A percentile compares a stretch with the other conserved stretches of the same genome.
Conservation (phyloP, 2,113 vertebrate species). For the Hepsetus odoe region DNA sequence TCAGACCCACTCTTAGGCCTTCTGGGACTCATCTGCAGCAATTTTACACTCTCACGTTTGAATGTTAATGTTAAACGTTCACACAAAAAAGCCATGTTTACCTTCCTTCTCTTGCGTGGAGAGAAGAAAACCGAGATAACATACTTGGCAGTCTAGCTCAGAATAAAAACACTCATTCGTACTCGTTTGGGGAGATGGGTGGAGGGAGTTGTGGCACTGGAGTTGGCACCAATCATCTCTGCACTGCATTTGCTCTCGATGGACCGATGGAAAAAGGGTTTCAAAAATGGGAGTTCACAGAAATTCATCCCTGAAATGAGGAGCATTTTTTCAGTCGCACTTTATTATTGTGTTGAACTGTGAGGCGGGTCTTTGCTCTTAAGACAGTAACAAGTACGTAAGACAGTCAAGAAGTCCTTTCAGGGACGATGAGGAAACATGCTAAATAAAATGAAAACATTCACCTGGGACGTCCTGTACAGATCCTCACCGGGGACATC, state of each 20-base stretch:
- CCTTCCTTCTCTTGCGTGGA: slow-evolving; percentile 66
- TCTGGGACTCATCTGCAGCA: slow-evolving; percentile 60
- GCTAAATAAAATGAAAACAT: too few species aligned
- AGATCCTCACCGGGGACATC: too few species aligned
- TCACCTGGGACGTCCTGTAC: too few species aligned
- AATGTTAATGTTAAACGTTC: slow-evolving; percentile 43
- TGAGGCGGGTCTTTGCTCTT: too few species aligned
- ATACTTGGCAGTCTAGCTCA: slow-evolving; percentile 73
- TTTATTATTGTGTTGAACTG: too few species aligned
- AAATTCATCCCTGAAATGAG: too few species aligned
- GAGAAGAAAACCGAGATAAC: slow-evolving; percentile 69
- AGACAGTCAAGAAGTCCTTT: too few species aligned
- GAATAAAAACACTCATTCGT: slow-evolving; percentile 78
- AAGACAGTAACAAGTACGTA: too few species aligned
- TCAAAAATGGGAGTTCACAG: too few species aligned
- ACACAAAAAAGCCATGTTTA: slow-evolving; percentile 65
- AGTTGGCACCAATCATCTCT: slow-evolving; percentile 20
- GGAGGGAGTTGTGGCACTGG: slow-evolving; percentile 60
- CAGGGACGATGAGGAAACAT: too few species aligned
- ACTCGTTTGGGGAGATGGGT: slow-evolving; percentile 68
- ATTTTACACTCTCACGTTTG: slow-evolving; percentile 47
- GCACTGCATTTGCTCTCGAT: slow-evolving; percentile 4
- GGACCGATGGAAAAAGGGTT: not conserved
- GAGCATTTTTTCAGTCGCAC: too few species aligned
- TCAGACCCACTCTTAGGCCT: too few species aligned